These are phyloP conservation scores for Galago senegalensis DNA, from an alignment of 2,797 vertebrate genomes.

Conservation along the genomic window DNA sequence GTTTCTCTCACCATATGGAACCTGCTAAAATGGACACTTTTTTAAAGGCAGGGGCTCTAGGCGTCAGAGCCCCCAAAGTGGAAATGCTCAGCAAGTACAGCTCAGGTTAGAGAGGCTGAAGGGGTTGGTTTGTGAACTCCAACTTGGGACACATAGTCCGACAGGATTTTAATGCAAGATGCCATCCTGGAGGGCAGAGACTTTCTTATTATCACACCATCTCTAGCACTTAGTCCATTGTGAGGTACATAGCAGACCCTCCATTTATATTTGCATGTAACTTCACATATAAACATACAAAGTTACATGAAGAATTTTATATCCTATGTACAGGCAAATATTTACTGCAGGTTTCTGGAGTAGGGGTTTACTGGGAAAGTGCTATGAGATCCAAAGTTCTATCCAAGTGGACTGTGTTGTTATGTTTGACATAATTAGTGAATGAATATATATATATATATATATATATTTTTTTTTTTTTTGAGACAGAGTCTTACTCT, in stretches of 20 bases:
- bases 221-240: background rate
- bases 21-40: slow-evolving; percentile 4
- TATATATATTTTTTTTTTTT: background rate
- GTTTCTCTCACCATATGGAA: slow-evolving; percentile 66
- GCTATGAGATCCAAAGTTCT: background rate
- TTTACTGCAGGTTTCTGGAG: background rate
- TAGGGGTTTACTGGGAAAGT: background rate
- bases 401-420: background rate
- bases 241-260: background rate
- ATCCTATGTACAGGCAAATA: background rate
- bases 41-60: background rate
- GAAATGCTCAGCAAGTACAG: background rate
- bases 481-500: too few species aligned
- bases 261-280: background rate
- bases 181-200: background rate
- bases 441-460: too few species aligned
- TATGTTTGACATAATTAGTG: background rate
- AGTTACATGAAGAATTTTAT: background rate
- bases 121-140: background rate
- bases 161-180: slow-evolving; percentile 13
- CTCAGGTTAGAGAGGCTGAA: background rate
- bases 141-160: background rate
- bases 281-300: background rate
- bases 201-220: background rate
- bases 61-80: background rate